Evolutionary conservation across 1,140 invertebrate species (phyloP), one percentile per base, ranked within the genome.

Genomic region (Anastrepha ludens): DNA sequence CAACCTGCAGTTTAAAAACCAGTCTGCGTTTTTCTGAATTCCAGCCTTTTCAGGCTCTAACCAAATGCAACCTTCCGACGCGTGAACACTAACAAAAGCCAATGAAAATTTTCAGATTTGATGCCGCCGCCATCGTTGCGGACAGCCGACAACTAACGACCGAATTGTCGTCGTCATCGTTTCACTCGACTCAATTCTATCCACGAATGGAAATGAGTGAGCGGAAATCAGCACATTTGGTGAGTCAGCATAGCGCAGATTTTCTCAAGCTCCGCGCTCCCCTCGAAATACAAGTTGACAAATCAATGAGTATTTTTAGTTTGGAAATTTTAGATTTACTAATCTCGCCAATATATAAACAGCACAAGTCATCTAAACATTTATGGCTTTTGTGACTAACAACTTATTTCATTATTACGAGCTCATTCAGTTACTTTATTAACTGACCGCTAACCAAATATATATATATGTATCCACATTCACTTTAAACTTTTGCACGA

Each of bases 171-270:
- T 74, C 67, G 67, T 47, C 8, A 74, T n/a, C 67, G 67, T 74
- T 74, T 47, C 67, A 74, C 44, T 74, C 67, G 11, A 74, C 67
- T 74, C 67, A 74, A 74, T 74, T 74, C 39, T 44, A 44, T 74
- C 67, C 41, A 74, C 41, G 67, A 74, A 74, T 74, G 41, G 67
- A 74, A 74, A 44, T 44, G 67, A 74, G 67, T 74, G 67, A 74
- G 15, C 67, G 67, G 67, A 74, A 47, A 74, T 74, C 13, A 74
- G 17, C 67, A 17, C 41, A 44, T 44, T 41, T 47, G 67, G 41
- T 74, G 67, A 74, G 67, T 74, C 67, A 74, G 41, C 67, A 41
- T 17, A 74, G 67, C 41, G 41, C 41, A 9, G 6, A n/a, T 74
- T 74, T n/a, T 74, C 15, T 55, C 50, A 55, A n/a, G 13, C 11